phyloP scores from a whole-genome alignment of 2,113 vertebrate genomes.

The Calyptomena viridis region DNA sequence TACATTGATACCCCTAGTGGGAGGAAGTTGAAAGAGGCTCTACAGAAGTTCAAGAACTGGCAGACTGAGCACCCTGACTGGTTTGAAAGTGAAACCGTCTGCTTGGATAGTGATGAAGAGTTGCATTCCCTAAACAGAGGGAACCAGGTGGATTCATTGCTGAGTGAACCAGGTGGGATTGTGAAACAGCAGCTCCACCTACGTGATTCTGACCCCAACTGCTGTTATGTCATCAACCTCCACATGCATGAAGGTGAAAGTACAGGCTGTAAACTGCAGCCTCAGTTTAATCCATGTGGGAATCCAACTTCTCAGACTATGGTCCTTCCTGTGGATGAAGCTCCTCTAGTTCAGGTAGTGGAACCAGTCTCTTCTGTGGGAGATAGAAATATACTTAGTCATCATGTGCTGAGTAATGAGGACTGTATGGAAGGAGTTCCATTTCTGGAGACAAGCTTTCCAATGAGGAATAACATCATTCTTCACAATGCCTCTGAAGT shows the following conservation, averaged over 20 bases:
- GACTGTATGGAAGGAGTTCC: conserved; percentile 52
- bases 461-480: conserved; percentile 29
- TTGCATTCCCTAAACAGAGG: conserved; percentile 47
- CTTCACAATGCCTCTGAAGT: not conserved
- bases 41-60: conserved; percentile 80
- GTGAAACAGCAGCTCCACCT: conserved; percentile 66
- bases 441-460: conserved; percentile 20
- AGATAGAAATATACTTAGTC: not conserved
- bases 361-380: not conserved
- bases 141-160: conserved; percentile 8
- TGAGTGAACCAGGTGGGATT: conserved; percentile 16
- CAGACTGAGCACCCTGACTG: conserved; percentile 83
- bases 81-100: conserved; percentile 84
- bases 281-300: not conserved
- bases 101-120: conserved; percentile 58
- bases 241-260: not conserved
- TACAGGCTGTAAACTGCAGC: conserved; percentile 2
- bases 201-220: conserved; percentile 29
- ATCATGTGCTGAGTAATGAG: conserved; percentile 19
- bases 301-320: not conserved
- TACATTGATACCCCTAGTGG: conserved; percentile 79
- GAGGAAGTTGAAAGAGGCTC: conserved; percentile 76
- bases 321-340: not conserved
- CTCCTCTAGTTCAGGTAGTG: not conserved
- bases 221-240: conserved; percentile 22